phyloP scores from a whole-genome alignment of 2,113 vertebrate genomes.

The Pantherophis guttatus region DNA sequence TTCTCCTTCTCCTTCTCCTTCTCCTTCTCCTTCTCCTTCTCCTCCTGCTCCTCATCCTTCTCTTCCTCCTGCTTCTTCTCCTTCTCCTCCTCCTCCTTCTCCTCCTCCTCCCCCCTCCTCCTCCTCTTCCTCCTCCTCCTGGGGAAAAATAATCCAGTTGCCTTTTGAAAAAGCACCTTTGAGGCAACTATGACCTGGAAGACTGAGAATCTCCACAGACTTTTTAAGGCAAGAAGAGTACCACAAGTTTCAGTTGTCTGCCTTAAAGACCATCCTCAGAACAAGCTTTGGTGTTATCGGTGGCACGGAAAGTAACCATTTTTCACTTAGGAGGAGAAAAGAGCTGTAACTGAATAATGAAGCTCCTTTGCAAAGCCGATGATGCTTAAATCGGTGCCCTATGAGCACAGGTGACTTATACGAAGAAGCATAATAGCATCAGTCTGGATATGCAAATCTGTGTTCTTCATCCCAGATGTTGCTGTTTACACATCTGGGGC shows the following conservation, averaged over 20 bases:
- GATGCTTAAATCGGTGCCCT: not conserved
- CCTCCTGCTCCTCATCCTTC: fast-evolving
- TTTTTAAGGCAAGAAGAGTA: not conserved
- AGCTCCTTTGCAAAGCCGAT: not conserved
- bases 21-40: too few species aligned
- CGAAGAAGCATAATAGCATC: constrained; percentile 19
- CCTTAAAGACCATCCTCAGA: not conserved
- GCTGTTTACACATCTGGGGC: constrained; percentile 54
- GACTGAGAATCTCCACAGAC: too few species aligned
- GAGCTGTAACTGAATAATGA: not conserved
- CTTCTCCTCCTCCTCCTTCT: too few species aligned
- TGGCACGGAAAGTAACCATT: not conserved
- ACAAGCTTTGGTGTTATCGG: not conserved
- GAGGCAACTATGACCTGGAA: too few species aligned
- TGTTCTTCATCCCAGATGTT: constrained; percentile 50
- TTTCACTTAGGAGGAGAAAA: not conserved
- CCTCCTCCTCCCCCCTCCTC: too few species aligned
- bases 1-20: too few species aligned
- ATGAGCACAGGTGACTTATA: not conserved
- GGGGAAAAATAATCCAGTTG: too few species aligned
- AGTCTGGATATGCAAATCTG: constrained; percentile 56
- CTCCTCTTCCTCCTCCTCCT: too few species aligned
- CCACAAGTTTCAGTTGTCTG: not conserved
- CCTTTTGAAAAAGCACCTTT: too few species aligned
- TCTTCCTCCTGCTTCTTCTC: too few species aligned